Evolutionary conservation across 2,113 vertebrate species (phyloP).

Genomic region (Rhynchopsitta pachyrhyncha): DNA sequence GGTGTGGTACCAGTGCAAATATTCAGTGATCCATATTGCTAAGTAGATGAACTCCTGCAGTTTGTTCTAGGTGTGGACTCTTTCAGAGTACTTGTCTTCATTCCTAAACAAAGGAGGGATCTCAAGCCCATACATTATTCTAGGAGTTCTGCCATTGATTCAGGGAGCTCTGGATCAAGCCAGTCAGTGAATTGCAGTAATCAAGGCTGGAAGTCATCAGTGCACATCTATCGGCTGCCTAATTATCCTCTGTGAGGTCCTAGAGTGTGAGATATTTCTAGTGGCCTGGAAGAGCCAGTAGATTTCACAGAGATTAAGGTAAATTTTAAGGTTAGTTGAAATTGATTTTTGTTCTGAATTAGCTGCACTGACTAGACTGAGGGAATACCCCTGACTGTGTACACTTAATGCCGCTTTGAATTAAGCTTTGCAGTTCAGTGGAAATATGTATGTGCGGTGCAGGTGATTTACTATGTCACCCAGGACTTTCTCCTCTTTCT

Average conservation of each 20-base stretch:
- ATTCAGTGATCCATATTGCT: neutral
- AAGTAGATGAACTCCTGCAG: constrained; percentile 33
- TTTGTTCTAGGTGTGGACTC: constrained; percentile 40
- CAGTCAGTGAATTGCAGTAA: constrained; percentile 50
- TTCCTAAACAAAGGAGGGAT: constrained; percentile 27
- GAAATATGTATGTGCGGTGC: neutral
- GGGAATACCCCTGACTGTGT: neutral
- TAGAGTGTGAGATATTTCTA: constrained; percentile 56
- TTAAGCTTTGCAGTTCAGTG: constrained; percentile 17
- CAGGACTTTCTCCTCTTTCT: constrained; percentile 31
- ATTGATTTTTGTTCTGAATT: constrained; percentile 29
- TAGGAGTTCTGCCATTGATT: constrained; percentile 56
- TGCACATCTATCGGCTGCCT: constrained; percentile 8
- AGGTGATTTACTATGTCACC: constrained; percentile 36
- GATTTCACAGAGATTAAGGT: constrained; percentile 61
- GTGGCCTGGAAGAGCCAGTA: constrained; percentile 65
- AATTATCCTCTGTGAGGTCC: constrained; percentile 45
- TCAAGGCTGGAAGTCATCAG: constrained; percentile 45
- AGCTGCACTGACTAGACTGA: neutral
- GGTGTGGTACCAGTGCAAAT: neutral
- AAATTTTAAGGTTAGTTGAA: constrained; percentile 62
- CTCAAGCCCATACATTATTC: neutral
- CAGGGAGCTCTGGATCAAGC: constrained; percentile 59
- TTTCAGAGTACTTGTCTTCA: constrained; percentile 32
- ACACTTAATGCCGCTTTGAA: neutral